Conservation (phyloP, 2,797 vertebrate species). For the Etheostoma perlongum region DNA sequence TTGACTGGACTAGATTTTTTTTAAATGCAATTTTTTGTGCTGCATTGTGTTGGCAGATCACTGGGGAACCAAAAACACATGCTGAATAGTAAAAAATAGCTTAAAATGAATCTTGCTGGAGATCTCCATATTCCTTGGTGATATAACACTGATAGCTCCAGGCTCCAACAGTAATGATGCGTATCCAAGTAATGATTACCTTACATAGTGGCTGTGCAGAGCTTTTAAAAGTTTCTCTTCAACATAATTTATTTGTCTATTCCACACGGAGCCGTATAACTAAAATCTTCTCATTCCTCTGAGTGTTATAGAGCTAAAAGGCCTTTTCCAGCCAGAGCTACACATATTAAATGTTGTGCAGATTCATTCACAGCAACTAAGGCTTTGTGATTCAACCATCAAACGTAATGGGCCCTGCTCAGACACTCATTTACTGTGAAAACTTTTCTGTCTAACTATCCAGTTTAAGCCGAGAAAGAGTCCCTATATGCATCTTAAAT, state of each 20-base stretch:
- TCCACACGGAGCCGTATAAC: slow-evolving; percentile 22
- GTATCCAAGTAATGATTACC: slow-evolving; percentile 19
- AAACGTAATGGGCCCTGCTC: slow-evolving; percentile 33
- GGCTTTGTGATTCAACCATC: slow-evolving; percentile 31
- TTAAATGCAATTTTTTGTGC: background rate
- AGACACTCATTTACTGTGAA: slow-evolving; percentile 23
- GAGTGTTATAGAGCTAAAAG: slow-evolving; percentile 28
- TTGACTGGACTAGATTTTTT: background rate
- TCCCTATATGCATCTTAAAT: slow-evolving; percentile 65
- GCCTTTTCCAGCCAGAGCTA: slow-evolving; percentile 10
- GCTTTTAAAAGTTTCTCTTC: slow-evolving; percentile 12
- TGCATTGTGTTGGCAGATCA: background rate
- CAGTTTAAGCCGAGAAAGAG: slow-evolving; percentile 33
- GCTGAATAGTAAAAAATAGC: background rate
- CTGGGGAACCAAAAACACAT: background rate
- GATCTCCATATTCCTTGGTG: background rate
- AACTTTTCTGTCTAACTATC: slow-evolving; percentile 31
- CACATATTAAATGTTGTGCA: background rate
- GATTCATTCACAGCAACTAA: slow-evolving; percentile 17
- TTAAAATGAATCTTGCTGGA: background rate
- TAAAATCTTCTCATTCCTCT: slow-evolving; percentile 38
- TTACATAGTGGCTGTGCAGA: slow-evolving; percentile 9
- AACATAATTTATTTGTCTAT: background rate
- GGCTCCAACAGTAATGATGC: slow-evolving; percentile 1
- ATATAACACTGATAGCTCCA: slow-evolving; percentile 4